phyloP scores from a whole-genome alignment of 2,888 invertebrate species.

The Caenorhabditis auriculariae region DNA sequence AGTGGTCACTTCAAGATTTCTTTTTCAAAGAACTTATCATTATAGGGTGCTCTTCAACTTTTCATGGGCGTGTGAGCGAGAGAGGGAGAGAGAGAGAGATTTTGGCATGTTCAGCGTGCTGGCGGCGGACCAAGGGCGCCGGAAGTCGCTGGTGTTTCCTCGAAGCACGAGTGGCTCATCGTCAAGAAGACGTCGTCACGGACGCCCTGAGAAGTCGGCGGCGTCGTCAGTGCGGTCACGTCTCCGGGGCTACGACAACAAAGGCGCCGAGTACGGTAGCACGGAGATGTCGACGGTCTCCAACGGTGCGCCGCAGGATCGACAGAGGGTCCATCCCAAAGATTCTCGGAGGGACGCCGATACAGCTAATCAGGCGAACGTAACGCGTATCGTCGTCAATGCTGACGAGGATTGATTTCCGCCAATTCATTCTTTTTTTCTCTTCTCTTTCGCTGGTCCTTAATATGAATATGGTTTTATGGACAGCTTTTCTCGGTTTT shows the following conservation, averaged over 20 bases:
- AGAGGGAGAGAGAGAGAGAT: too few relatives aligned
- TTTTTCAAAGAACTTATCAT: too few relatives aligned
- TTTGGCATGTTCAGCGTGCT: neutral
- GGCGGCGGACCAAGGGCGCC: neutral
- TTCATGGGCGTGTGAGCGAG: too few relatives aligned
- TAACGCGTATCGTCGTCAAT: constrained; percentile 21
- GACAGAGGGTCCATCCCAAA: neutral
- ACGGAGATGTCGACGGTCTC: constrained; percentile 28
- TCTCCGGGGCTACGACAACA: constrained; percentile 15
- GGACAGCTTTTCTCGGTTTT: too few relatives aligned
- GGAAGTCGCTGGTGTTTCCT: neutral
- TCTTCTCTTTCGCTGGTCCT: neutral
- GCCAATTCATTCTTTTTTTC: neutral
- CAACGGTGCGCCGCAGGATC: neutral
- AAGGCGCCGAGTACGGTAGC: constrained; percentile 30
- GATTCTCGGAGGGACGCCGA: neutral
- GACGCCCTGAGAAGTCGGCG: neutral
- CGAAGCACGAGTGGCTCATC: neutral
- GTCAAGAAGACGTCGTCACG: neutral
- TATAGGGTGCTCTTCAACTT: too few relatives aligned
- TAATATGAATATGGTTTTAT: too few relatives aligned
- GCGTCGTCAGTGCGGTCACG: neutral
- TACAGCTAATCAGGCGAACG: constrained; percentile 15
- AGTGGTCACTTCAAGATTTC: too few relatives aligned
- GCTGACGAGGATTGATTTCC: too few relatives aligned